phyloP scores from a whole-genome alignment of 2,797 vertebrate genomes.

The Muscicapa comitata region DNA sequence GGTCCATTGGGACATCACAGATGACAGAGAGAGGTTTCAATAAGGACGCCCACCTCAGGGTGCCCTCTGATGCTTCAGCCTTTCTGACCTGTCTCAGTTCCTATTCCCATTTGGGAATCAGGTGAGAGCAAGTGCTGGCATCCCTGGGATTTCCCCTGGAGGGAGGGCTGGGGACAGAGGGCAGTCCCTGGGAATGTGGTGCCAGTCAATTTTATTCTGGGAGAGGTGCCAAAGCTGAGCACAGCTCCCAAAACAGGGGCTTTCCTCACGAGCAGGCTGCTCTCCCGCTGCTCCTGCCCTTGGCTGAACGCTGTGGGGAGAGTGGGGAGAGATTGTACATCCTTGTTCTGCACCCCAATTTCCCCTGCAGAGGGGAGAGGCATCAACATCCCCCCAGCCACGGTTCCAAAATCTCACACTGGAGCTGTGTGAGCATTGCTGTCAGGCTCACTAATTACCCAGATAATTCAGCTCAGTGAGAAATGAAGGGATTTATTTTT shows the following conservation, averaged over 20 bases:
- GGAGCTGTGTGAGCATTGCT: neutral
- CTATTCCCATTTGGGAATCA: neutral
- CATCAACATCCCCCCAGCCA: accelerated
- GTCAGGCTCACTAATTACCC: neutral
- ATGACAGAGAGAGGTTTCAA: neutral
- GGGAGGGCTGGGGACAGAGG: neutral
- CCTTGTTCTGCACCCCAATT: neutral
- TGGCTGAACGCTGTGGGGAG: accelerated
- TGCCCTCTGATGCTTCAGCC: accelerated
- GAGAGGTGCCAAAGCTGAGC: slow-evolving; percentile 47
- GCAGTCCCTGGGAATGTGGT: slow-evolving; percentile 12
- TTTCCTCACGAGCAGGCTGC: slow-evolving; percentile 45
- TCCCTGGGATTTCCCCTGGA: neutral
- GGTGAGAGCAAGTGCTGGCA: neutral
- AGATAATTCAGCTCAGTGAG: neutral
- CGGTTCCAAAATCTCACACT: accelerated
- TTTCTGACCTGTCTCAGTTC: neutral
- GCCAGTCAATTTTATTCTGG: slow-evolving; percentile 39
- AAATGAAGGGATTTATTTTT: neutral
- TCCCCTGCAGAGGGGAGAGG: accelerated
- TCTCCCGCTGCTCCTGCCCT: neutral
- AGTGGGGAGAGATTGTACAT: neutral
- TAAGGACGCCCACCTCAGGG: neutral
- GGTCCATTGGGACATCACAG: neutral
- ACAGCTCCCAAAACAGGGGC: slow-evolving; percentile 38